phyloP scores from a whole-genome alignment of 1,140 invertebrate genomes.

The Danaus plexippus region DNA sequence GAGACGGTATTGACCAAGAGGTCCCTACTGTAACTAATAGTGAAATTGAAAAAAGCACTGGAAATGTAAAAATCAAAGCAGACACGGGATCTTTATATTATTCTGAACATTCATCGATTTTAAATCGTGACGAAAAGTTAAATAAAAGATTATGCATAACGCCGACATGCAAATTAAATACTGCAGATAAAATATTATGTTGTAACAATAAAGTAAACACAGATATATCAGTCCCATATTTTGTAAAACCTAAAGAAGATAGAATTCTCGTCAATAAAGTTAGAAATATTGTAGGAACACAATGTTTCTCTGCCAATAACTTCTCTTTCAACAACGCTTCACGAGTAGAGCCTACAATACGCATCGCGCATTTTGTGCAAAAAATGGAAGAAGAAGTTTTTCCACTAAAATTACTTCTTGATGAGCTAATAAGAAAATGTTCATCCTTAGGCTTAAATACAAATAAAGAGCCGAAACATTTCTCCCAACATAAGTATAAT shows the following conservation, averaged over 20 bases:
- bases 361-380: conserved; percentile 34
- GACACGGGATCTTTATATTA: too few relatives aligned
- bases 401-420: conserved; percentile 41
- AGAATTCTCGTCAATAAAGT: too few relatives aligned
- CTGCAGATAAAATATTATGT: too few relatives aligned
- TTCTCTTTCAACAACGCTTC: background rate
- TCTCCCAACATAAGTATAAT: conserved; percentile 2
- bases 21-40: too few relatives aligned
- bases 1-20: too few relatives aligned
- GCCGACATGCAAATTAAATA: too few relatives aligned
- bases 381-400: conserved; percentile 45
- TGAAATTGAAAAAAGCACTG: too few relatives aligned
- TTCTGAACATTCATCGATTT: too few relatives aligned
- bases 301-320: background rate
- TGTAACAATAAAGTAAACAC: too few relatives aligned
- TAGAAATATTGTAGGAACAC: too few relatives aligned
- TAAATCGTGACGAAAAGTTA: background rate
- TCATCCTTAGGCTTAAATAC: conserved; percentile 27
- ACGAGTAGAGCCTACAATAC: conserved; percentile 31
- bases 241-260: background rate
- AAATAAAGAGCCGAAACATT: conserved; percentile 7
- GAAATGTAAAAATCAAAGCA: too few relatives aligned
- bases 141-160: too few relatives aligned
- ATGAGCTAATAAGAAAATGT: conserved; percentile 44
- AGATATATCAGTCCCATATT: background rate